A percentile compares a stretch with the other conserved stretches of the same genome.
phyloP scores from a whole-genome alignment of 1,140 invertebrate species.

The Myzus persicae region DNA sequence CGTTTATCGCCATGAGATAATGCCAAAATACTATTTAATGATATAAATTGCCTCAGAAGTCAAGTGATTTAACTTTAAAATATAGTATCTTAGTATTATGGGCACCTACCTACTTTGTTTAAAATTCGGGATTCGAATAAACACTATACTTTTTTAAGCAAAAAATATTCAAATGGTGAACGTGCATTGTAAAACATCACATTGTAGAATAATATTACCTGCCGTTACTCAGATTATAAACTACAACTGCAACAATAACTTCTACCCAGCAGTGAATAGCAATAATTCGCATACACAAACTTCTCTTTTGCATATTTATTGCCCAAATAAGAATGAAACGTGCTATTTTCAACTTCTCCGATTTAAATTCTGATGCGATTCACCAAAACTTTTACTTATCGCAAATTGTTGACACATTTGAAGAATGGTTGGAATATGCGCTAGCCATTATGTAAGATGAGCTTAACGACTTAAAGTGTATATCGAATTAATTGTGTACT shows the following conservation, averaged over 20 bases:
- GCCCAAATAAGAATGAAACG: slow-evolving; percentile 2
- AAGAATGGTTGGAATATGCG: background rate
- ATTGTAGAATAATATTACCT: background rate
- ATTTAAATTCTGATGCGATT: background rate
- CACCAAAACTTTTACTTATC: background rate
- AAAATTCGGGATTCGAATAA: background rate
- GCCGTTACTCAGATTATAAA: background rate
- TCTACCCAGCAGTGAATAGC: background rate
- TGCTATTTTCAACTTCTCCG: background rate
- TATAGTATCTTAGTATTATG: background rate
- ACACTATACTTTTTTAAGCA: background rate
- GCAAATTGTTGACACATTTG: background rate
- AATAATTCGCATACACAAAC: background rate
- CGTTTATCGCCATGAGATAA: background rate
- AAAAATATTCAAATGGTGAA: background rate
- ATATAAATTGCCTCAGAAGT: too few relatives aligned
- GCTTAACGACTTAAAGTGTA: background rate
- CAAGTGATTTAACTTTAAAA: background rate
- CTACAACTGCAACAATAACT: background rate
- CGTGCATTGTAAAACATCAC: background rate
- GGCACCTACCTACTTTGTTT: background rate
- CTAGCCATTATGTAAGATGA: background rate
- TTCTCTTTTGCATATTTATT: background rate
- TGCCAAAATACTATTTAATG: too few relatives aligned
- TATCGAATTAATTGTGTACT: background rate